A percentile compares a stretch with the other conserved stretches of the same genome.
Conservation (phyloP, 1,140 invertebrate species). For the Drosophila sproati region DNA sequence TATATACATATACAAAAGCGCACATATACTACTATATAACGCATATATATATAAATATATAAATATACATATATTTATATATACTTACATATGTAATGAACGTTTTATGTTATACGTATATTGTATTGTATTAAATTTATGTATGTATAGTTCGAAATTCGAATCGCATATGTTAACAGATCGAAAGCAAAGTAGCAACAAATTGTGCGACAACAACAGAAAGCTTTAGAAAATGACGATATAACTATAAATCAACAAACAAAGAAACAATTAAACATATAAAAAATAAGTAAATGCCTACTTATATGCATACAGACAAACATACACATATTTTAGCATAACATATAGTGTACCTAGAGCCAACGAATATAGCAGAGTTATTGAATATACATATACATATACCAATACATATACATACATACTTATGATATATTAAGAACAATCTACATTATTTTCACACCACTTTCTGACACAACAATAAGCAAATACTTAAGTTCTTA, state of each 20-base stretch:
- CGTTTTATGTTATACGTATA: constrained; percentile 36
- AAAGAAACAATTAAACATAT: background rate
- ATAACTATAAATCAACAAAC: constrained; percentile 31
- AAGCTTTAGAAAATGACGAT: constrained; percentile 56
- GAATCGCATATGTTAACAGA: constrained; percentile 50
- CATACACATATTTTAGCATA: background rate
- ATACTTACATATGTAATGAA: constrained; percentile 31
- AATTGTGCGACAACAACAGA: constrained; percentile 36
- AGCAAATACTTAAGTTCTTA: constrained; percentile 6
- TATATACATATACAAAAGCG: constrained; percentile 39
- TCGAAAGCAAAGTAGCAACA: constrained; percentile 49
- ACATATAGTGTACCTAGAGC: constrained; percentile 36
- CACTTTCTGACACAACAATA: background rate
- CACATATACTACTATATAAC: constrained; percentile 6
- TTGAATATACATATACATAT: background rate
- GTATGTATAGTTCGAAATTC: constrained; percentile 42
- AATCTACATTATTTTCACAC: background rate
- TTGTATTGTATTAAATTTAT: constrained; percentile 16
- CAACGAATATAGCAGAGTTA: constrained; percentile 38
- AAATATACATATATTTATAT: constrained; percentile 11
- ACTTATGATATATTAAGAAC: background rate
- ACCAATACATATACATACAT: background rate
- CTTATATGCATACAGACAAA: constrained; percentile 24
- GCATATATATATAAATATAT: constrained; percentile 31
- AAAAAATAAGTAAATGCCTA: constrained; percentile 20